Conservation (phyloP, 2,797 vertebrate genomes). For the Echeneis naucrates region DNA sequence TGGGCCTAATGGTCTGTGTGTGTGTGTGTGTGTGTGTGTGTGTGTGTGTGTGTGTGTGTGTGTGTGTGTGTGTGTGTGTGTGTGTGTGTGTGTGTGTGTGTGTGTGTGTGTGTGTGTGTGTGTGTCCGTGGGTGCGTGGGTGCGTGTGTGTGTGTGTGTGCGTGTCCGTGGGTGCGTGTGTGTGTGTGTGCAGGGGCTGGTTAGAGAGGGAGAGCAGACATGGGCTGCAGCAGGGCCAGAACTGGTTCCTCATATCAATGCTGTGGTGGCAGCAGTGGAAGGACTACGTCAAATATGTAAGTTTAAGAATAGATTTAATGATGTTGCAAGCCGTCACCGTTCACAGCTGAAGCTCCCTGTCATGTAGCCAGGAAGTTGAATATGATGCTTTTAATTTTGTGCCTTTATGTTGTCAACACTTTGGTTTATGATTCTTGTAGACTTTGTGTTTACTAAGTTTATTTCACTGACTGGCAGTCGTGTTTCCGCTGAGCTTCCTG, state of each 20-base stretch:
- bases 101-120: no score
- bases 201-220: constrained; percentile 97
- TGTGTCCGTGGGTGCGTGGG: not conserved
- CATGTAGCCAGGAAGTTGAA: not conserved
- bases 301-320: constrained; percentile 59
- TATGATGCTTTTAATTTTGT: no score
- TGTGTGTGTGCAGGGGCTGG: constrained; percentile 88
- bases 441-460: no score
- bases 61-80: no score
- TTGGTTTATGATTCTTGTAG: no score
- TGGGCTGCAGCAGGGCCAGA: constrained; percentile 93
- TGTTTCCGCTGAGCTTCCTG: no score
- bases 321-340: not conserved
- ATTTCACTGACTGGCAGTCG: no score
- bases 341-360: not conserved
- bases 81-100: no score
- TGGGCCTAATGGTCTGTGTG: not conserved
- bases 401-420: no score
- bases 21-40: no score
- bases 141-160: not conserved
- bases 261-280: constrained; percentile 99
- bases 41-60: no score
- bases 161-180: constrained; percentile 5
- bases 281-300: constrained; percentile 98
- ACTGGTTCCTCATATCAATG: constrained; percentile 98